A percentile compares a stretch with the other conserved stretches of the same genome.
Conservation (phyloP, 2,113 vertebrate species). For the Spheniscus mendiculus region DNA sequence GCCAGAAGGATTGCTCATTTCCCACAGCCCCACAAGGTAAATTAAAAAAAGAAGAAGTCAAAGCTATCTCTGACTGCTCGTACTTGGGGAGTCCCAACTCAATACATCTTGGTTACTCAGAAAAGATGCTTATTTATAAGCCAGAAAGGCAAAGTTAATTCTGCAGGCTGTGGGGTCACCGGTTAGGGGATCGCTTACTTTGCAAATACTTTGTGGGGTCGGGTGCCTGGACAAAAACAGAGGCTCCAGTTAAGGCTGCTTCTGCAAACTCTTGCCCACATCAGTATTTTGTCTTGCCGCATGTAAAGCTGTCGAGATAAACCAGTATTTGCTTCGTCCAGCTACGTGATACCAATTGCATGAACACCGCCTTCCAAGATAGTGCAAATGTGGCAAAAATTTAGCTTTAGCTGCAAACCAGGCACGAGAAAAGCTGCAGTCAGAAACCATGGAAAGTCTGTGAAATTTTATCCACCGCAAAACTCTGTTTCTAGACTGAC, state of each 20-base stretch:
- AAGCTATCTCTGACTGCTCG: conserved; percentile 75
- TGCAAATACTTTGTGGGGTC: not conserved
- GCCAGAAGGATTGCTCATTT: conserved; percentile 75
- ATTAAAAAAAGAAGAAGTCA: conserved; percentile 81
- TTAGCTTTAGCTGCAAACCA: not conserved
- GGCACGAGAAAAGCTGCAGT: not conserved
- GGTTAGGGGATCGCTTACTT: conserved; percentile 22
- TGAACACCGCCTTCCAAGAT: not conserved
- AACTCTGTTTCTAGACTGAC: not conserved
- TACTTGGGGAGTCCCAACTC: conserved; percentile 76
- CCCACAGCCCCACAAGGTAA: conserved; percentile 77
- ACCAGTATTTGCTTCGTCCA: not conserved
- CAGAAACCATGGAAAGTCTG: not conserved
- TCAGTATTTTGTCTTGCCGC: not conserved
- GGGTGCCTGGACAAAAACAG: not conserved
- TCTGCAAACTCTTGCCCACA: not conserved
- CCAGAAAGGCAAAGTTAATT: conserved; percentile 62
- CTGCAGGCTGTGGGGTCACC: conserved; percentile 11
- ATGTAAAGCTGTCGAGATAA: not conserved
- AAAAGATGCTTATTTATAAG: conserved; percentile 79
- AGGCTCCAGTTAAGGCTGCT: not conserved
- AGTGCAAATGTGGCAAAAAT: not conserved
- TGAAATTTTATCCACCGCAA: conserved; percentile 3
- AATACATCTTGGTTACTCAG: conserved; percentile 77
- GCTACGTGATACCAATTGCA: not conserved